Percentiles rank a stretch among this genome's conserved stretches.
Conservation (phyloP, 2,888 invertebrate species). For the Cordilura impudica region DNA sequence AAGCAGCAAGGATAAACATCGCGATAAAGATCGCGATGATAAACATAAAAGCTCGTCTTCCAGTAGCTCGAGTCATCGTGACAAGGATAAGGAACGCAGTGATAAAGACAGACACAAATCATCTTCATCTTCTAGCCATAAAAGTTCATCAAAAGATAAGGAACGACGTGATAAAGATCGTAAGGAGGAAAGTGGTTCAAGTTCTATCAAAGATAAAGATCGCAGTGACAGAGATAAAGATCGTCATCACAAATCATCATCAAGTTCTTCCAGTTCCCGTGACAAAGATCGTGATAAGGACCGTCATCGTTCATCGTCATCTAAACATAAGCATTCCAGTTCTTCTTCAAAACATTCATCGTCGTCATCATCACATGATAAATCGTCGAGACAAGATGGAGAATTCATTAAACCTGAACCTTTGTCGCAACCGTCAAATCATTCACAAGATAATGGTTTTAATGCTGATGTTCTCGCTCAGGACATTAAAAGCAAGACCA, state of each 20-base stretch:
- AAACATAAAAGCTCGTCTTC: constrained; percentile 68
- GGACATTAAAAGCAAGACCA: constrained; percentile 49
- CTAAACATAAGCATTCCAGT: constrained; percentile 78
- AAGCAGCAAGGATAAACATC: constrained; percentile 77
- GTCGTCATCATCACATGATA: constrained; percentile 70
- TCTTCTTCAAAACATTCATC: constrained; percentile 67
- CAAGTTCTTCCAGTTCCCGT: constrained; percentile 71
- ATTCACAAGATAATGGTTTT: constrained; percentile 66
- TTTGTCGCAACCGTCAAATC: constrained; percentile 68
- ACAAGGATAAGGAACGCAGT: constrained; percentile 76
- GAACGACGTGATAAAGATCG: constrained; percentile 73
- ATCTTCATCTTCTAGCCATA: constrained; percentile 73
- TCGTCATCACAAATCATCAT: constrained; percentile 74
- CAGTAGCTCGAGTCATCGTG: constrained; percentile 73
- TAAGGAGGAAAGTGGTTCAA: constrained; percentile 71
- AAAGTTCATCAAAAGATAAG: constrained; percentile 73
- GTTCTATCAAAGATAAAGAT: constrained; percentile 70
- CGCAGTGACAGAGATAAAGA: constrained; percentile 75
- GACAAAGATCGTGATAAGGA: constrained; percentile 72
- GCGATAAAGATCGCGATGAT: constrained; percentile 75
- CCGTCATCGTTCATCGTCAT: constrained; percentile 72
- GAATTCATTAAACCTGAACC: constrained; percentile 74
- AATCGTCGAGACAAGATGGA: constrained; percentile 72
- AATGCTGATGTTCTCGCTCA: constrained; percentile 55
- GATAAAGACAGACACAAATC: constrained; percentile 78